A percentile compares a stretch with the other conserved stretches of the same genome.
Conservation (phyloP, 2,797 vertebrate genomes). For the Acrocephalus scirpaceus region DNA sequence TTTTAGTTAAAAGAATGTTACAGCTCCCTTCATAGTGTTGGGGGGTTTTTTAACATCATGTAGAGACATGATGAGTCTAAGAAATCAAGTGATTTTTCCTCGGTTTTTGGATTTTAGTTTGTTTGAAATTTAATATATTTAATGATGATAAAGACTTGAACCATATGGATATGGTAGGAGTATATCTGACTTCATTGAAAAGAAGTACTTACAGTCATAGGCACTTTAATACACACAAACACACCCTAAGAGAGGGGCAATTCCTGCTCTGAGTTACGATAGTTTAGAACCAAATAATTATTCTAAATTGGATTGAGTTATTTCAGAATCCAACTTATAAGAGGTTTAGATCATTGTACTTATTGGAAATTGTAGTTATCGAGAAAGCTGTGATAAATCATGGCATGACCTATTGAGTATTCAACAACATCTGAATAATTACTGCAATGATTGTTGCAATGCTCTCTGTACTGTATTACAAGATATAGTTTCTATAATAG, state of each 20-base stretch:
- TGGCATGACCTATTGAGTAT: background rate
- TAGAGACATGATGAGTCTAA: background rate
- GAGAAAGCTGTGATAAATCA: background rate
- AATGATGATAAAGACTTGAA: background rate
- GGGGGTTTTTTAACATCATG: background rate
- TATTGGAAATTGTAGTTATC: background rate
- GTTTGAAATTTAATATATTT: constrained; percentile 21
- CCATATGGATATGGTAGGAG: background rate
- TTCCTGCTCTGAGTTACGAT: background rate
- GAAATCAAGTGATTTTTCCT: background rate
- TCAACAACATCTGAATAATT: background rate
- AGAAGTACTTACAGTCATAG: background rate
- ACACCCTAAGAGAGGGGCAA: background rate
- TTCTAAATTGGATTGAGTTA: background rate
- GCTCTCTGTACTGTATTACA: background rate
- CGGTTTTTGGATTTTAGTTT: background rate
- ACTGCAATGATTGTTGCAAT: background rate
- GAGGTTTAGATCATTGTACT: background rate
- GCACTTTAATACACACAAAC: fast-evolving
- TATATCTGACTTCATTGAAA: background rate
- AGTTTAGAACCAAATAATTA: background rate
- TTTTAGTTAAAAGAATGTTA: constrained; percentile 30
- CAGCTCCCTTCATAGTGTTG: background rate
- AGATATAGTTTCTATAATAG: background rate
- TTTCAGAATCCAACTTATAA: background rate